A percentile compares a stretch with the other conserved stretches of the same genome.
Evolutionary conservation across 2,888 invertebrate genomes (phyloP).

Genomic region (Antheraea yamamai): DNA sequence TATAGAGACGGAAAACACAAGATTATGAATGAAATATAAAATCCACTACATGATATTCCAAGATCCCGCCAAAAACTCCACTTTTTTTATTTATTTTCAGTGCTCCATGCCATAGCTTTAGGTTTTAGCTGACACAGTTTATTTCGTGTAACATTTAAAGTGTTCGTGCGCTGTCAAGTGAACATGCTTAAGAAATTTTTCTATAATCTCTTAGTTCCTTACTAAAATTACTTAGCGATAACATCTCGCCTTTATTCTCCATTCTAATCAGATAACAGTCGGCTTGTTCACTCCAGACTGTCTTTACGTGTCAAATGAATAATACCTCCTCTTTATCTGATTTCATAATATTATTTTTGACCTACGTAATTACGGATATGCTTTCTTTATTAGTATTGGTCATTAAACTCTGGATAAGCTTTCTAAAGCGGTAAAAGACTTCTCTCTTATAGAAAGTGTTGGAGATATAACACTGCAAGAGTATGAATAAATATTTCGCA

Average conservation of each 20-base stretch:
- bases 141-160: too few species aligned
- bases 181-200: background rate
- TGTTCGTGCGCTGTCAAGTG: background rate
- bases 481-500: too few species aligned
- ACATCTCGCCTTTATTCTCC: background rate
- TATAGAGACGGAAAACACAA: too few species aligned
- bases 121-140: too few species aligned
- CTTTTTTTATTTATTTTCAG: too few species aligned
- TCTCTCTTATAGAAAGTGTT: background rate
- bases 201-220: background rate
- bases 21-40: too few species aligned
- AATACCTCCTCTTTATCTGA: background rate
- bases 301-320: background rate
- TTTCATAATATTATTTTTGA: background rate
- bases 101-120: too few species aligned
- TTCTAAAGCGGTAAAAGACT: too few species aligned
- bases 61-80: too few species aligned
- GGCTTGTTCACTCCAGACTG: background rate
- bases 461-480: background rate
- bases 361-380: background rate
- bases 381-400: background rate
- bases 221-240: slow-evolving; percentile 1
- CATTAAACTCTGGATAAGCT: background rate
- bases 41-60: too few species aligned
- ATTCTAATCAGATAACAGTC: background rate